Conservation (phyloP, 2,888 invertebrate genomes). For the Ormyrus nitidulus region DNA sequence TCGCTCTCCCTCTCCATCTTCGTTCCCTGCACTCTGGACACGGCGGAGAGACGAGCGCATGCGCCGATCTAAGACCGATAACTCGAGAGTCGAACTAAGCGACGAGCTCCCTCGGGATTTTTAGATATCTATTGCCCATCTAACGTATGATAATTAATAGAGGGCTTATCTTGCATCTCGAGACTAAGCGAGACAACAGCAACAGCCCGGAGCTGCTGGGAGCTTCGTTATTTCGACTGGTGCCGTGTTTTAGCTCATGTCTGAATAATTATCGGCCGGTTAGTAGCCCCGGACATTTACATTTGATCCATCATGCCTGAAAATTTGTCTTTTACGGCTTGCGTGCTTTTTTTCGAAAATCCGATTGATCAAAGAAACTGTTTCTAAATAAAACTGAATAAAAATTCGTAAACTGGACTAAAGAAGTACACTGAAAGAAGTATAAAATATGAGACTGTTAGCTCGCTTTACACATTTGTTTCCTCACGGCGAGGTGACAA, state of each 20-base stretch:
- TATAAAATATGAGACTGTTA: too few relatives aligned
- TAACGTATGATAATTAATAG: conserved; percentile 52
- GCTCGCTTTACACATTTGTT: too few relatives aligned
- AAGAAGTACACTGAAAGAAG: too few relatives aligned
- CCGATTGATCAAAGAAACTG: background rate
- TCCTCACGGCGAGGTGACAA: too few relatives aligned
- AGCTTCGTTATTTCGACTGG: background rate
- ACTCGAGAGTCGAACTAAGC: background rate
- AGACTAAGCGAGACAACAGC: background rate
- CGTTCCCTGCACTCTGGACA: conserved; percentile 14
- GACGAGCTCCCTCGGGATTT: conserved; percentile 27
- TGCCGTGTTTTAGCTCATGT: background rate
- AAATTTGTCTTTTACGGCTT: background rate
- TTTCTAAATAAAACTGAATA: too few relatives aligned
- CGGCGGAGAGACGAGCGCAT: conserved; percentile 6
- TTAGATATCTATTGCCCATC: conserved; percentile 39
- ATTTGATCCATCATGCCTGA: conserved; percentile 15
- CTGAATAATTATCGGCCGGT: conserved; percentile 7
- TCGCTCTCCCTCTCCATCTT: conserved; percentile 53
- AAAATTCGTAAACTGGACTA: too few relatives aligned
- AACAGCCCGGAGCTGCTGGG: background rate
- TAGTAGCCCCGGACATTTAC: conserved; percentile 28
- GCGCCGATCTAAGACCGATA: conserved; percentile 42
- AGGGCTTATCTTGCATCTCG: conserved; percentile 43
- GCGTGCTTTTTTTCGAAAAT: background rate